Base-by-base conservation (phyloP, 2,888 invertebrate genomes). In the Andrena camellia region DNA sequence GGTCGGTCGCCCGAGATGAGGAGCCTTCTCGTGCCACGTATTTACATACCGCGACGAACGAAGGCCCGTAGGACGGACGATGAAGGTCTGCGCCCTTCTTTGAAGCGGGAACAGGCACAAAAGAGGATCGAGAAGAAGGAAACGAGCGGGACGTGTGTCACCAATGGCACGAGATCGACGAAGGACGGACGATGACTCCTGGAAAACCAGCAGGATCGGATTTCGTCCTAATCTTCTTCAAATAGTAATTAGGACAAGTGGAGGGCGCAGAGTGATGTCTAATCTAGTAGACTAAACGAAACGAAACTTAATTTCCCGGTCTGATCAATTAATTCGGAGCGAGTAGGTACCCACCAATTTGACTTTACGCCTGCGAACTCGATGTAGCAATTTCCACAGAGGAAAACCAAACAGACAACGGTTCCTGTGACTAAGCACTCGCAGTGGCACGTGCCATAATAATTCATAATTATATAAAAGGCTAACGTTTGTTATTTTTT, bases 131-230 rank as follows among this genome's bases (percentile, higher is more conserved):
- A 86, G 79, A 80, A 71, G 76, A 72, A 82, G 66, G 77, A 83
- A 76, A 74, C 64, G 77, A 72, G 70, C 64, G 76, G 71, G 66
- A 72, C 69, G 81, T 74, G 68, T 72, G 89, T 89, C 89, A 88
- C 78, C 87, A 79, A 86, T 89, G 81, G 84, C 80, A 74, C 82
- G 59, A 78, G 82, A 85, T 86, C 89, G 84, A 85, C 86, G 90
- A 92, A 92, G 91, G 91, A 91, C 92, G 92, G 90, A 70, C 90
- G 86, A 90, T 90, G 92, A 92, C 92, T 91, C 84, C 74, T 50
- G 81, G 71, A 63, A 76, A 78, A 79, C 80, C 29, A 35, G 48
- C 88, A 87, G 87, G 84, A 78, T 77, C 84, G 83, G 81, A 81
- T 50, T 20, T 69, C 29, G 48, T 5, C 17, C 62, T 8, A 5